A percentile compares a stretch with the other conserved stretches of the same genome.
Conservation (phyloP, 2,113 vertebrate species). For the Pardalotus punctatus region DNA sequence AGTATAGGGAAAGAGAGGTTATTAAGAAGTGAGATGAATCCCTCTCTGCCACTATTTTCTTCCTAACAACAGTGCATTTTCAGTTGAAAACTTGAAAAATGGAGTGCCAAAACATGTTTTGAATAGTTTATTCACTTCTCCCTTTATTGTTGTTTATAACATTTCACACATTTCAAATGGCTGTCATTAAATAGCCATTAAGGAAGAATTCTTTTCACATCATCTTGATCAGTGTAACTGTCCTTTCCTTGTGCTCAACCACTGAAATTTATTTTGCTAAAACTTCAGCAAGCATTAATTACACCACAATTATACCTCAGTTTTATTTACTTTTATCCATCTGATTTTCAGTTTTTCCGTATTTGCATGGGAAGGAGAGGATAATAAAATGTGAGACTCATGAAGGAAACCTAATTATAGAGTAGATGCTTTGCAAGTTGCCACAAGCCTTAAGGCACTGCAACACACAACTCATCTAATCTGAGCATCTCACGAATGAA, state of each 20-base stretch:
- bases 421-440: not conserved
- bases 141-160: not conserved
- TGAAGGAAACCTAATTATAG: conserved; percentile 11
- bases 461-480: not conserved
- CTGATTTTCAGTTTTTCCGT: not conserved
- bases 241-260: not conserved
- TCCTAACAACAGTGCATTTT: not conserved
- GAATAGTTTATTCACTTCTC: conserved; percentile 7
- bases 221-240: not conserved
- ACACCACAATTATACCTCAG: not conserved
- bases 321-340: not conserved
- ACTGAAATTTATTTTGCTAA: not conserved
- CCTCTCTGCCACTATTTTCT: not conserved
- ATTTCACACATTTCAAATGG: not conserved
- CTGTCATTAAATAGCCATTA: conserved; percentile 27
- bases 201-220: not conserved
- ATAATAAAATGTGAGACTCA: not conserved
- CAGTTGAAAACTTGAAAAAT: conserved; percentile 13
- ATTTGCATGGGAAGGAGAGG: not conserved
- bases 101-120: not conserved
- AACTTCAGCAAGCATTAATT: not conserved
- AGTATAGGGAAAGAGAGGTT: not conserved
- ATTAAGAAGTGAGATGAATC: not conserved
- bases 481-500: not conserved
- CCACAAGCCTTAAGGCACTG: not conserved